Conservation (phyloP, 2,113 vertebrate species). For the Gambusia affinis region DNA sequence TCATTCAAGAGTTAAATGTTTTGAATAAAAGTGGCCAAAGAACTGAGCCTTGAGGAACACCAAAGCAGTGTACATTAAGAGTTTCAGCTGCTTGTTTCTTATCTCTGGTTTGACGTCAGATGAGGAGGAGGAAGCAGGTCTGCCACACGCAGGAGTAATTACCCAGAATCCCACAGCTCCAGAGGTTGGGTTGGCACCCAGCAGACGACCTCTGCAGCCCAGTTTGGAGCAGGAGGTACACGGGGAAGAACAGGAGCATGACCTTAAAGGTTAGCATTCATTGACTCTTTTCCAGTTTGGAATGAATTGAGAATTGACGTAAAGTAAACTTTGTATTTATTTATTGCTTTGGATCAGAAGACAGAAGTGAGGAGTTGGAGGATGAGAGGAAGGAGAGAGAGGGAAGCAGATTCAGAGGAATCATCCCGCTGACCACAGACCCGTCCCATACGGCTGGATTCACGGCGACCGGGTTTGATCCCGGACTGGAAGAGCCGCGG, state of each 20-base stretch:
- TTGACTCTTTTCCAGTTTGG: too few species aligned
- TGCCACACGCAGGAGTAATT: slow-evolving; percentile 19
- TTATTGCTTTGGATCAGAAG: slow-evolving; percentile 1
- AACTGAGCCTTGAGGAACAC: too few species aligned
- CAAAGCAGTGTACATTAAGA: background rate
- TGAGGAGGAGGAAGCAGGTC: slow-evolving; percentile 23
- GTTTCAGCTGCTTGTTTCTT: background rate
- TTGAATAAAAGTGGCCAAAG: too few species aligned
- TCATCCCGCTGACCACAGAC: slow-evolving; percentile 55
- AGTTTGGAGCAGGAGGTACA: slow-evolving; percentile 56
- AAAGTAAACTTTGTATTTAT: too few species aligned
- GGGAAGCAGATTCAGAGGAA: slow-evolving; percentile 19
- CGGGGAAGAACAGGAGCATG: background rate
- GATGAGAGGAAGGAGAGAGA: slow-evolving; percentile 6
- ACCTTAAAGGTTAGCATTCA: slow-evolving; percentile 11
- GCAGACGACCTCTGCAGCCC: slow-evolving; percentile 71
- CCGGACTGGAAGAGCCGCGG: slow-evolving; percentile 34
- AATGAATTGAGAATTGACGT: too few species aligned
- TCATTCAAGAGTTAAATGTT: too few species aligned
- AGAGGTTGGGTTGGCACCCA: slow-evolving; percentile 66
- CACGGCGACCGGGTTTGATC: slow-evolving; percentile 24
- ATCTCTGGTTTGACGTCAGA: slow-evolving; percentile 23
- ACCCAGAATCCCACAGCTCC: slow-evolving; percentile 67
- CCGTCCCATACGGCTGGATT: slow-evolving; percentile 51
- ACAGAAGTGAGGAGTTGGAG: slow-evolving; percentile 30